Conservation (phyloP, 2,797 vertebrate genomes). For the Chiroxiphia lanceolata region DNA sequence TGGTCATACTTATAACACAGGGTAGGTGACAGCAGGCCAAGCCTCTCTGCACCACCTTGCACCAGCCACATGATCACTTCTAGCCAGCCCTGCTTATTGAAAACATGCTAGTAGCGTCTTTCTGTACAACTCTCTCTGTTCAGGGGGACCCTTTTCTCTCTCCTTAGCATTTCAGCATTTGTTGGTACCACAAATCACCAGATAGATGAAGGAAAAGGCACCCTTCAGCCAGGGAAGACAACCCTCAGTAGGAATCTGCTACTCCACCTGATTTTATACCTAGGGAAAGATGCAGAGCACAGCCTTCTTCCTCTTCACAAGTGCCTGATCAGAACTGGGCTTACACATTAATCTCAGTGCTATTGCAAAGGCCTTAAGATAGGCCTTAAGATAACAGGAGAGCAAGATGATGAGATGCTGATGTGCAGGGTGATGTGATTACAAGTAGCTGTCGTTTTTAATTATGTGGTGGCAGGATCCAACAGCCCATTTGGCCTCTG, state of each 20-base stretch:
- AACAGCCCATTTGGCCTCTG: background rate
- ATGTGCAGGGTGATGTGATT: background rate
- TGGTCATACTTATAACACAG: accelerated
- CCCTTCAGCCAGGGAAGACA: background rate
- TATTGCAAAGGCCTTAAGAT: background rate
- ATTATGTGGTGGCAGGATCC: background rate
- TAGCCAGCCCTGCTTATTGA: background rate
- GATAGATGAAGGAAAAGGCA: background rate
- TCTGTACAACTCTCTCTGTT: background rate
- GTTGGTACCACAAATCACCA: background rate
- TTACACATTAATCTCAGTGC: background rate
- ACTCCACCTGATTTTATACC: background rate
- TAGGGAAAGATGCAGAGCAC: background rate
- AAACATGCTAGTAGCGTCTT: background rate
- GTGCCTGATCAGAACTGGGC: background rate
- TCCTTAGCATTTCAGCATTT: background rate
- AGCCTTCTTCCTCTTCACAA: background rate
- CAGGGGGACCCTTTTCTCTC: background rate
- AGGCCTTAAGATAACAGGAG: background rate
- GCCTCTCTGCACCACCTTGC: background rate
- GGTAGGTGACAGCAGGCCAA: background rate
- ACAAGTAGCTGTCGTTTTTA: background rate
- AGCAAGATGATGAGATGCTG: background rate
- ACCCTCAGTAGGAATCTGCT: background rate
- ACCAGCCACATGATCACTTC: background rate